These are phyloP conservation scores for Neopelma chrysocephalum DNA, from an alignment of 2,797 vertebrate species.

Conservation along the genomic window DNA sequence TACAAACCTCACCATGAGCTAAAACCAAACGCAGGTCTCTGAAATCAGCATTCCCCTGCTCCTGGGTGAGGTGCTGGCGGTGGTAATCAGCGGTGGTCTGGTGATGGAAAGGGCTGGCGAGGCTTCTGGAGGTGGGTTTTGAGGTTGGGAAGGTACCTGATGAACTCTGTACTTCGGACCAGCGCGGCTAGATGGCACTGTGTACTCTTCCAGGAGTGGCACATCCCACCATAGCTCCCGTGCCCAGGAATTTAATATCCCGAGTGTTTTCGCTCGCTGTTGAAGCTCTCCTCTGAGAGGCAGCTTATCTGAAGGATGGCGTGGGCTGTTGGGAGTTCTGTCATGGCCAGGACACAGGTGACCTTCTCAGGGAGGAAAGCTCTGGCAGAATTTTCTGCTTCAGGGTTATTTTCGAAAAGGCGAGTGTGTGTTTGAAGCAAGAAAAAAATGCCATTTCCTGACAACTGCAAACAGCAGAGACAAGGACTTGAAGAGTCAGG, in stretches of 20 bases:
- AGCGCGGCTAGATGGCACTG: slow-evolving; percentile 66
- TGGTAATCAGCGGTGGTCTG: not conserved
- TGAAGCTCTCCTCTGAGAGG: not conserved
- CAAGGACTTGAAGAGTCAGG: not conserved
- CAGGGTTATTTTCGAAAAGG: not conserved
- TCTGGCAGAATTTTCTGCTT: not conserved
- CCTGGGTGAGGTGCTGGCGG: not conserved
- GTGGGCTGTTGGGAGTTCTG: not conserved
- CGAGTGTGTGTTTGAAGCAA: not conserved
- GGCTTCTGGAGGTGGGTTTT: not conserved
- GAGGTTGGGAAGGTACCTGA: not conserved
- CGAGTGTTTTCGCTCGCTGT: not conserved
- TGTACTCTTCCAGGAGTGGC: slow-evolving; percentile 15
- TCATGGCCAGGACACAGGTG: not conserved
- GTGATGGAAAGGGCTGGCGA: not conserved
- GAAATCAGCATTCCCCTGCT: not conserved
- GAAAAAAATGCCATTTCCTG: not conserved
- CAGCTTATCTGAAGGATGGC: not conserved
- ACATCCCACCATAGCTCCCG: not conserved
- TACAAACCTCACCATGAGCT: not conserved
- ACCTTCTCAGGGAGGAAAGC: not conserved
- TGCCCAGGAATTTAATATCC: not conserved
- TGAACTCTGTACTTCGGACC: slow-evolving; percentile 1
- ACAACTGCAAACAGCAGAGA: not conserved
- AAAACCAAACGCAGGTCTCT: not conserved